Conservation (phyloP, 1,140 invertebrate species). For the Eulimnadia texana region DNA sequence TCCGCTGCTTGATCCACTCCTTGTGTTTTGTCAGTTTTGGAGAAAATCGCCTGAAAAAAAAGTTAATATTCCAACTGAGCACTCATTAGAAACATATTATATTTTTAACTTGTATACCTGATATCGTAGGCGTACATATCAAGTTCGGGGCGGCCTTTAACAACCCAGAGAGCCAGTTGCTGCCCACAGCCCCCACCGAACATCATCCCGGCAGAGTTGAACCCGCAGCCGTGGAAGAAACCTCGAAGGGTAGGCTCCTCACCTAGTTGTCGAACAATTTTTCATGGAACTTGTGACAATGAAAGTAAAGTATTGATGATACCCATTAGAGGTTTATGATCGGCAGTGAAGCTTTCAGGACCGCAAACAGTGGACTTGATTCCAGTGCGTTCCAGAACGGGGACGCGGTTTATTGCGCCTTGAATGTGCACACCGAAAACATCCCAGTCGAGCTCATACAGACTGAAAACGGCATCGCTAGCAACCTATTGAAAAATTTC, state of each 20-base stretch:
- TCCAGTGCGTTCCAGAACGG: conserved; percentile 51
- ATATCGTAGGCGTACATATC: conserved; percentile 78
- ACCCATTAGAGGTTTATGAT: conserved; percentile 73
- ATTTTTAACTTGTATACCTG: too few relatives aligned
- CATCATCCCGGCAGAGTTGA: conserved; percentile 83
- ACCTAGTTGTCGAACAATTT: conserved; percentile 23
- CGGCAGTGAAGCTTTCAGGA: conserved; percentile 75
- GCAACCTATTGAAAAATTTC: conserved; percentile 36
- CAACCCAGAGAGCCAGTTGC: conserved; percentile 69
- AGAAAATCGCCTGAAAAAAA: conserved; percentile 44
- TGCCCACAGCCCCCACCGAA: conserved; percentile 68
- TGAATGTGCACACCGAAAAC: conserved; percentile 60
- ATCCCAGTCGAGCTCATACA: conserved; percentile 75
- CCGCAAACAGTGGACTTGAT: conserved; percentile 73
- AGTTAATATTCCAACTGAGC: too few relatives aligned
- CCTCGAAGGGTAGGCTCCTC: conserved; percentile 38
- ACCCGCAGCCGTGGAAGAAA: conserved; percentile 69
- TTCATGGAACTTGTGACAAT: not conserved
- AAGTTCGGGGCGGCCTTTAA: conserved; percentile 58
- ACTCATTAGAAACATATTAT: too few relatives aligned
- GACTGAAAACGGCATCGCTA: conserved; percentile 57
- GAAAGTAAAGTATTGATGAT: conserved; percentile 19
- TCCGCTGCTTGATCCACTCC: conserved; percentile 59
- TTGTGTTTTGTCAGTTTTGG: conserved; percentile 46
- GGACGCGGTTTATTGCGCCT: conserved; percentile 54